Base-by-base conservation (phyloP, 2,113 vertebrate genomes). In the Trachemys scripta region DNA sequence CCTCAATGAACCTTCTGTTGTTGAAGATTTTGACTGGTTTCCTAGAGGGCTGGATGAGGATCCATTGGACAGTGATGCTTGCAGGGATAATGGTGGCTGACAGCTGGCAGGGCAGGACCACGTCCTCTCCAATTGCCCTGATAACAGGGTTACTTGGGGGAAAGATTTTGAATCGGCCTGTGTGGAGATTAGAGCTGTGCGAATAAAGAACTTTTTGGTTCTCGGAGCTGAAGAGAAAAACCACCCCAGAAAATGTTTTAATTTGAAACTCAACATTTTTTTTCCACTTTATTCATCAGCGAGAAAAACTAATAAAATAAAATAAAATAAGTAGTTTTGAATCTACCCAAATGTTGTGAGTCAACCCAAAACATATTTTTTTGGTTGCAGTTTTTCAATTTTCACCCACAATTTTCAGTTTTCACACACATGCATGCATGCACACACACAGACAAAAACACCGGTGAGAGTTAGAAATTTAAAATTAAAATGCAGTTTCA, bases 401-500 rank as follows among this genome's bases (percentile, higher is more conserved):
- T 47, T 47, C 47, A 47, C 47, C 2, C 8, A 10, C 47, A 10
- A 47, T 47, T 47, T 49, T 49, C 47, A 10, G 3, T 49, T 49
- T 49, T 49, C 47, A 49, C 9, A 10, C 47, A 49, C 47, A 49
- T 10, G 10, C 47, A 47, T 47, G 47, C 47, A 47, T 1, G 47
- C 47, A 49, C 47, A 49, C 47, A 49, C 47, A 49, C 47, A 49
- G 8, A 49, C 47, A 49, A 22, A 56, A 56, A 24, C 19, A 56
- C 20, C 8, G 20, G 19, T 22, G 8, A 56, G 8, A 56, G 0
- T 8, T 56, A 56, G 8, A 56, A 2, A 56, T 1, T 8, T 56
- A 56, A 56, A 24, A 56, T 22, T 53, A 4, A 53, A 53, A 53
- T 53, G 51, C 16, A 17, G 54, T 56, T 56, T 56, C 8, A 56